A percentile compares a stretch with the other conserved stretches of the same genome.
These are phyloP conservation scores for Plodia interpunctella DNA, from an alignment of 1,140 invertebrate genomes.

Conservation along the genomic window DNA sequence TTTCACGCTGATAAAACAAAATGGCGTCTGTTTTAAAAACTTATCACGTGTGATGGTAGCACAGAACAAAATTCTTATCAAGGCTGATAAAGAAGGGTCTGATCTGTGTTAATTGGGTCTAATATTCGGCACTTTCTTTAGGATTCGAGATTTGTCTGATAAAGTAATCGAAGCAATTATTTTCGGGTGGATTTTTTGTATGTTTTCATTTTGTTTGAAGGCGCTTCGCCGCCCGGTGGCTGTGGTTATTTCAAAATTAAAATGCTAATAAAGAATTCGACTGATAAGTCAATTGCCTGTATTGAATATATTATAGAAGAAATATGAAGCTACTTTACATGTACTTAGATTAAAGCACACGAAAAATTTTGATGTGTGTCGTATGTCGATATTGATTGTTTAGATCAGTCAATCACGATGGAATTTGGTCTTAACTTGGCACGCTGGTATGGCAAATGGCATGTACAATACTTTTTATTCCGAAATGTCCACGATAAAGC, in stretches of 20 bases:
- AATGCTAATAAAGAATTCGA: neutral
- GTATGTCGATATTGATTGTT: no score
- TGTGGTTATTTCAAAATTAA: neutral
- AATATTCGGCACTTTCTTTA: slow-evolving; percentile 23
- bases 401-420: no score
- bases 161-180: slow-evolving; percentile 19
- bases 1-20: slow-evolving; percentile 37
- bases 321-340: no score
- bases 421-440: no score
- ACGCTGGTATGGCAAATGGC: no score
- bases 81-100: slow-evolving; percentile 20
- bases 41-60: slow-evolving; percentile 36
- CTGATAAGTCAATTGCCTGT: no score
- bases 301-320: no score
- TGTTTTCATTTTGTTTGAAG: neutral
- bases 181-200: slow-evolving; percentile 2
- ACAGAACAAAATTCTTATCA: slow-evolving; percentile 45
- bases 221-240: neutral
- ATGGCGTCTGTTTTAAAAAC: slow-evolving; percentile 32
- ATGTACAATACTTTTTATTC: no score
- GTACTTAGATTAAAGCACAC: no score
- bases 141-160: slow-evolving; percentile 16
- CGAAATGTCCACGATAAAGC: no score
- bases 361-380: no score
- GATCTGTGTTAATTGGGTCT: slow-evolving; percentile 47